Evolutionary conservation across 92 coral and sea anemone genomes (phyloP), one percentile per base, ranked within the genome.

Genomic region (Phenganax subtilis): DNA sequence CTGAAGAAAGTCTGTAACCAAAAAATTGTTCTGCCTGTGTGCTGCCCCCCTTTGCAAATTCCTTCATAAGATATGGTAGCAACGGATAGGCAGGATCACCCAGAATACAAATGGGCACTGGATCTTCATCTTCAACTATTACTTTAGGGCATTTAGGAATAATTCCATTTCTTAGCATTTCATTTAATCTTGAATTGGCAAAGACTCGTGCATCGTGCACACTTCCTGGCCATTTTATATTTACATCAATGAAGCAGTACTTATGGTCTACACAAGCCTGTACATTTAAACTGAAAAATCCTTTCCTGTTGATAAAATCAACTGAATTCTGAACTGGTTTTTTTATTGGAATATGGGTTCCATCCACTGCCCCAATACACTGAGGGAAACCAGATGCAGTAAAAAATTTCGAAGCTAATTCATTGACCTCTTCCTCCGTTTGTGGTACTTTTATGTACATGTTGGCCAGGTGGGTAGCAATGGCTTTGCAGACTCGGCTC

Each of bases 171-270:
- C 77, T 85, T 3, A 81, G 61, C 66, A 64, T 60, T 69, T 51
- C 56, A 54, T 86, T 86, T 15, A 86, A 1, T 9, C 29, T 83
- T n/a, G 93, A 90, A 28, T 90, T 90, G 27, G 55, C 81, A 77
- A 87, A 85, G 0, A 85, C 69, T 8, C 89, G 27, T 8, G 90
- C 71, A 75, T 90, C 93, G 65, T 85, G 85, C n/a, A 86, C 91
- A 60, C 89, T 86, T 11, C 89, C 89, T 12, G 91, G 91, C 89
- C 89, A 89, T 47, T 85, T 87, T 3, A 90, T 58, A 8, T 81
- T 88, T 57, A 89, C 90, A 65, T 84, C 89, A 10, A 56, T 25
- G 66, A 87, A 87, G 64, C 86, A 85, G 71, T 90, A 88, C 51
- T 63, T 87, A 55, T 90, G 79, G 61, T 87, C 89, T 16, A 74